Evolutionary conservation across 2,797 vertebrate species (phyloP).

Genomic region (Acanthurus leucopareius): DNA sequence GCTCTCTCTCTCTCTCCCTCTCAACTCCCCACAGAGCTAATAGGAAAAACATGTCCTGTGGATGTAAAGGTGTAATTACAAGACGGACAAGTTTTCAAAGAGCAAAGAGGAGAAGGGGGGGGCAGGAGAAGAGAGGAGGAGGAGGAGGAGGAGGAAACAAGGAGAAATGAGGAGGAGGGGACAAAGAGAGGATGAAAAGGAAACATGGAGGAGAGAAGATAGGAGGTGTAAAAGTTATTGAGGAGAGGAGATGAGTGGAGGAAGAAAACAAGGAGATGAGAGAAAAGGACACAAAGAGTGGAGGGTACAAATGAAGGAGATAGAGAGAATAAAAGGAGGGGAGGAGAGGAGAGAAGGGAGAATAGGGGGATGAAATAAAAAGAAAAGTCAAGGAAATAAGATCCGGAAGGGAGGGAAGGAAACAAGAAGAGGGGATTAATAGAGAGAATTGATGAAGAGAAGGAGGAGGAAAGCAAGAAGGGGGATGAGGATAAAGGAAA

Average conservation of each 20-base stretch:
- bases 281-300: neutral
- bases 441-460: conserved; percentile 28
- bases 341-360: too few species aligned
- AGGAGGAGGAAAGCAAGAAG: neutral
- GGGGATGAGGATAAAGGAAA: neutral
- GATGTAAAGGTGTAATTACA: conserved; percentile 82
- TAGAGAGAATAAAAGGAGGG: neutral
- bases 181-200: neutral
- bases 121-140: conserved; percentile 17
- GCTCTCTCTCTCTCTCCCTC: conserved; percentile 7
- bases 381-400: neutral
- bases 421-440: neutral
- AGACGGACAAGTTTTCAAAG: conserved; percentile 71
- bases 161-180: too few species aligned
- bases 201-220: neutral
- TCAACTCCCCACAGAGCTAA: conserved; percentile 68
- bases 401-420: neutral
- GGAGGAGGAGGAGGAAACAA: neutral
- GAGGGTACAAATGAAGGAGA: neutral
- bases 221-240: neutral
- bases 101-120: conserved; percentile 51
- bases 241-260: conserved; percentile 3
- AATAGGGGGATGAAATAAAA: neutral
- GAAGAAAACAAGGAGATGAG: neutral
- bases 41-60: conserved; percentile 79